Base-by-base conservation (phyloP, 2,797 vertebrate species). In the Tapera naevia region DNA sequence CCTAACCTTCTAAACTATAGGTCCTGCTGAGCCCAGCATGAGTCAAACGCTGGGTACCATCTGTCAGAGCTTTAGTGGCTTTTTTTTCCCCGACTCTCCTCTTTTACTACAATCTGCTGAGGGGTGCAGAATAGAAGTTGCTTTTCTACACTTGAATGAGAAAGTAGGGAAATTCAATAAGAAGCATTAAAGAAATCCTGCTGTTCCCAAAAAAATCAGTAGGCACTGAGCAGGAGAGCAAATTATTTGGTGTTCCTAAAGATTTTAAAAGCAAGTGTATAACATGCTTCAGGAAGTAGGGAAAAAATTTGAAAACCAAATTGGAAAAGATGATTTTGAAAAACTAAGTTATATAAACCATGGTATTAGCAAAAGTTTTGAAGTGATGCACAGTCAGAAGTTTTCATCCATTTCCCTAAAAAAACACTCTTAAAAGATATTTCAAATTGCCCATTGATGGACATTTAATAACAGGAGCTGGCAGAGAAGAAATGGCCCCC, bases 21-120 rank as follows among this genome's bases (percentile, higher is more conserved):
- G 98, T 98, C 99, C 99, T 98, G 99, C 99, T 99, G 99, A 98
- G 99, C 98, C 97, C 99, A 97, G 99, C 99, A 97, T 98, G 99
- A 98, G 98, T 98, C 98, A 98, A 98, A 98, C 97, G 97, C 99
- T 99, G 99, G 98, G 98, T 98, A 98, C 99, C 99, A 99, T 99
- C 99, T 99, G 99, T 99, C 98, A 98, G 98, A 98, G 98, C 98
- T 98, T 98, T 98, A 98, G 96, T 87, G 80, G 0, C 0, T 73
- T 60, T 72, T 79, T 81, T 25, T 58, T 3, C 1, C 14, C 57
- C 84, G 85, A 48, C 95, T 94, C 95, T 91, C 90, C 45, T 88
- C 96, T 97, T 97, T 97, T 95, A 91, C 96, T 91, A 80, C 87
- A 97, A 95, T 97, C 97, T 97, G 97, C 94, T 97, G 95, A 94